Evolutionary conservation across 2,888 invertebrate species (phyloP).

Genomic region (Catocala fraxini): DNA sequence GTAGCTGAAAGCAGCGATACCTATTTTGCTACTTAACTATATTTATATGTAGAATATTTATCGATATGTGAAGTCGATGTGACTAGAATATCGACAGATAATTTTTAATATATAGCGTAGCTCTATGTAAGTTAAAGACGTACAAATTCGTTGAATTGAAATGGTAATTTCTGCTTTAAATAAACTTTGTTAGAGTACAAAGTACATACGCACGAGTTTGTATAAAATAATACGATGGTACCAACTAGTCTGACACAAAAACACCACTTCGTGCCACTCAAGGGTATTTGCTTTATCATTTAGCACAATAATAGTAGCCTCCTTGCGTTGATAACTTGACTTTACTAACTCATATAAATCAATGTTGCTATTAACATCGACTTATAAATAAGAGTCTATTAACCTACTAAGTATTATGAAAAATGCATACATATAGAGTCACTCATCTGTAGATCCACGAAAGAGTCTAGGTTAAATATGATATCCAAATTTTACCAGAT

Average conservation of each 20-base stretch:
- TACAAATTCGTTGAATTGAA: not conserved
- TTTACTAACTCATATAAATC: constrained; percentile 35
- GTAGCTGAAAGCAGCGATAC: constrained; percentile 16
- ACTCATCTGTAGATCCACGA: too few relatives aligned
- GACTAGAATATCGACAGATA: not conserved
- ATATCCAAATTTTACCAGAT: too few relatives aligned
- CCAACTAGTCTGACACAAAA: constrained; percentile 42
- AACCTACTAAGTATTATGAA: too few relatives aligned
- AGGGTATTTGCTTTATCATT: constrained; percentile 66
- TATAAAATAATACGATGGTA: constrained; percentile 30
- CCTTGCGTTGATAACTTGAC: constrained; percentile 47
- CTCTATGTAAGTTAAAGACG: constrained; percentile 1
- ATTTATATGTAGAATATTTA: constrained; percentile 7
- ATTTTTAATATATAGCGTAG: not conserved
- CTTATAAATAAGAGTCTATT: too few relatives aligned
- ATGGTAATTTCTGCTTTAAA: not conserved
- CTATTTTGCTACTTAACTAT: constrained; percentile 9
- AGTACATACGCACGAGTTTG: constrained; percentile 13
- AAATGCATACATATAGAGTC: too few relatives aligned
- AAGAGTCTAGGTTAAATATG: too few relatives aligned
- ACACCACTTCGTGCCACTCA: constrained; percentile 57
- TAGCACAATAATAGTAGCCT: constrained; percentile 54
- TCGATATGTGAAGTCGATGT: constrained; percentile 3
- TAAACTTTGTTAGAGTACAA: not conserved
- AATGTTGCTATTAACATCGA: constrained; percentile 8